Evolutionary conservation across 1,140 invertebrate genomes (phyloP).

Genomic region (Sinonovacula constricta): DNA sequence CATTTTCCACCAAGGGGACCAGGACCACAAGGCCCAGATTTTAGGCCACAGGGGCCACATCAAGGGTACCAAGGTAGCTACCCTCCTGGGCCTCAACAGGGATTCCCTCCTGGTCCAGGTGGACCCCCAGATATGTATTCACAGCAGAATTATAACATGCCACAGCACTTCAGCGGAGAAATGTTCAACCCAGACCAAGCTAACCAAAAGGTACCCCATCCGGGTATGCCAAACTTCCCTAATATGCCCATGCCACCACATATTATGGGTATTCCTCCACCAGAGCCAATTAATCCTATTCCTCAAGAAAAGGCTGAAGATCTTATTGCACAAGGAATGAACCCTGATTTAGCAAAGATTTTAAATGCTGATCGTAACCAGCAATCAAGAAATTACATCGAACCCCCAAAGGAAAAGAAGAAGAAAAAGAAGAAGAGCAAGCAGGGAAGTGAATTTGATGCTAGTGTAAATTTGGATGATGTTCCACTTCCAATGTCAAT

Average conservation of each 20-base stretch:
- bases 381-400: neutral
- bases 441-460: neutral
- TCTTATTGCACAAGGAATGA: constrained; percentile 46
- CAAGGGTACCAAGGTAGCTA: neutral
- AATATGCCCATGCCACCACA: constrained; percentile 11
- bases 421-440: constrained; percentile 29
- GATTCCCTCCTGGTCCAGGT: constrained; percentile 13
- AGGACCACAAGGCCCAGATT: neutral
- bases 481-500: constrained; percentile 49
- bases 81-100: neutral
- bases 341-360: constrained; percentile 48
- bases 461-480: constrained; percentile 5
- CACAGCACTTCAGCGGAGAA: constrained; percentile 36
- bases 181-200: constrained; percentile 15
- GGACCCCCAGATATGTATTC: neutral
- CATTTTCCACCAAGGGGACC: constrained; percentile 18
- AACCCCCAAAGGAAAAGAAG: constrained; percentile 17
- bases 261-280: neutral
- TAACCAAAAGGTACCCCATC: neutral
- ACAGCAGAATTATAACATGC: constrained; percentile 6
- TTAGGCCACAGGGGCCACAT: neutral
- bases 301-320: constrained; percentile 33
- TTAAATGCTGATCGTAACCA: constrained; percentile 20
- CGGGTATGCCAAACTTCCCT: constrained; percentile 1
- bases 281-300: neutral